Percentiles rank a stretch among this genome's conserved stretches.
Evolutionary conservation across 2,888 invertebrate species (phyloP).

Genomic region (Ramazzottius varieornatus): DNA sequence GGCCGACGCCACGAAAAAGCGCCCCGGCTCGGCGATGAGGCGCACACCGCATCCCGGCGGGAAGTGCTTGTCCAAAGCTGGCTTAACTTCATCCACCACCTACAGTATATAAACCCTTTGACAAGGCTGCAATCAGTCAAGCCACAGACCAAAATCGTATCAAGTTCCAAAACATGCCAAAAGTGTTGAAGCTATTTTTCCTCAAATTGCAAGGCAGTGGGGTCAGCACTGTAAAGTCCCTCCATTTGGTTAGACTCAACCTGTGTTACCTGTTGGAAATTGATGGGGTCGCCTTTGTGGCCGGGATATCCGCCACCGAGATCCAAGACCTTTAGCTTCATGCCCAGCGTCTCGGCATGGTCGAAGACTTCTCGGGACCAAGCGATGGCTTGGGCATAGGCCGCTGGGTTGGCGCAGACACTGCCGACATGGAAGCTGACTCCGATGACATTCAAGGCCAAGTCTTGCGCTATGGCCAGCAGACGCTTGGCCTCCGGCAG

Average conservation of each 20-base stretch:
- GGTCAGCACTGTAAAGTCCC: too few relatives aligned
- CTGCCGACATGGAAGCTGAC: constrained; percentile 82
- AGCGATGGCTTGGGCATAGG: constrained; percentile 50
- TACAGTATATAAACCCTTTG: constrained; percentile 21
- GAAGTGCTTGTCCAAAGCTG: constrained; percentile 51
- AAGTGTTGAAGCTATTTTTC: too few relatives aligned
- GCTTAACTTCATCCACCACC: constrained; percentile 53
- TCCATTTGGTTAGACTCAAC: too few relatives aligned
- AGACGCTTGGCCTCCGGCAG: constrained; percentile 43
- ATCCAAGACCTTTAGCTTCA: constrained; percentile 49
- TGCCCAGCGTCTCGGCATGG: constrained; percentile 41
- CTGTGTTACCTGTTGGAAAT: constrained; percentile 35
- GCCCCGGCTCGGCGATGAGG: constrained; percentile 82
- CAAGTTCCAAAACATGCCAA: too few relatives aligned
- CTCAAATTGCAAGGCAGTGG: too few relatives aligned
- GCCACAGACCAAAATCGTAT: background rate
- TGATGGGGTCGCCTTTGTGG: constrained; percentile 31
- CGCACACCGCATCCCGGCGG: constrained; percentile 40
- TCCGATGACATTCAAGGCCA: constrained; percentile 43
- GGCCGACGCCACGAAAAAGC: constrained; percentile 80
- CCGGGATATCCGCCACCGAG: constrained; percentile 73
- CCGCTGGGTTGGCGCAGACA: constrained; percentile 53
- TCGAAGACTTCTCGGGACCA: constrained; percentile 45
- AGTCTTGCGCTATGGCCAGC: constrained; percentile 37
- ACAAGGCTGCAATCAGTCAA: background rate